Base-by-base conservation (phyloP, 2,113 vertebrate genomes). In the Orthonyx spaldingii region DNA sequence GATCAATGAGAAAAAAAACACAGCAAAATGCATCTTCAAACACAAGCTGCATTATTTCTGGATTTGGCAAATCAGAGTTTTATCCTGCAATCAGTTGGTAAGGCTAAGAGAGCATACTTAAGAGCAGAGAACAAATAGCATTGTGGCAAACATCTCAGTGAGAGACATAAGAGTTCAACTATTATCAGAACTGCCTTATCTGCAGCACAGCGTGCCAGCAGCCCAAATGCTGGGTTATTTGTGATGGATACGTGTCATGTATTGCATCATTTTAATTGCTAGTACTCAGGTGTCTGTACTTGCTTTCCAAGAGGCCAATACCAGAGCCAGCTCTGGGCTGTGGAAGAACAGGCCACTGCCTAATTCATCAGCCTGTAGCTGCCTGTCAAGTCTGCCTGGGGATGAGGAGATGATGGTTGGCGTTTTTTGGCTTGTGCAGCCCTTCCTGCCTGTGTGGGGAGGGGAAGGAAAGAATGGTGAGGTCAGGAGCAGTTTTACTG, bases 191-290 rank as follows among this genome's bases (percentile, higher is more conserved):
- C 41, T 60, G 41, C 24, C 72, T 89, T 93, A 93, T 93, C 90
- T 82, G 72, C 72, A 82, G 70, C 33, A 61, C 0, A 0, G n/a
- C 2, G 2, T 57, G 80, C 70, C 82, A 86, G 60, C 52, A 56
- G 27, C 47, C 33, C 86, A 93, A 47, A 49, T 86, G 61, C 61
- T 61, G 16, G n/a, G 42, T 80, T 92, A 44, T 89, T 93, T 96
- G 83, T 97, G 93, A 89, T 6, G 8, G 69, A 68, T 95, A 28
- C 0, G 0, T 94, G 90, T 94, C 77, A 46, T 4, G 37, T 64
- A 87, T 96, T 96, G 92, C 94, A 72, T 90, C 75, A 95, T 89
- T 93, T 96, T 87, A 90, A 93, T 96, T 96, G 72, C 89, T 87
- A 28, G 18, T 60, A 57, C 60, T 90, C 59, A 11, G 84, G 59